These are phyloP conservation scores for Zonitis immaculata DNA, from an alignment of 2,888 invertebrate genomes.

Conservation along the genomic window DNA sequence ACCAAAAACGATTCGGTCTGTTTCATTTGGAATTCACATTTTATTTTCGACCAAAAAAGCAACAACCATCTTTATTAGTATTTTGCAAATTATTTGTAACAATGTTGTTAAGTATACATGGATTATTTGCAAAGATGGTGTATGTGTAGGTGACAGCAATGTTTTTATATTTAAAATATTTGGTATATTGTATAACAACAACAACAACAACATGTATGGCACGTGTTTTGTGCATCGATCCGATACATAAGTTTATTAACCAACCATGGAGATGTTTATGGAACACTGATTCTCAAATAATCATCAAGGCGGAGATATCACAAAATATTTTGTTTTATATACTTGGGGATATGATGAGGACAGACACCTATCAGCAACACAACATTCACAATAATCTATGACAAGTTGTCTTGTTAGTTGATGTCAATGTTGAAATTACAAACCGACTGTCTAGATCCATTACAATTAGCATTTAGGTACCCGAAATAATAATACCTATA, in stretches of 20 bases:
- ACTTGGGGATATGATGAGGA: neutral
- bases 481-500: too few species aligned
- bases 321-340: neutral
- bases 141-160: neutral
- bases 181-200: slow-evolving; percentile 1
- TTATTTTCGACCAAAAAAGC: neutral
- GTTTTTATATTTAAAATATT: neutral
- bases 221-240: slow-evolving; percentile 30
- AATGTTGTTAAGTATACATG: too few species aligned
- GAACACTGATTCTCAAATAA: slow-evolving; percentile 26
- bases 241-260: slow-evolving; percentile 28
- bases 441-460: neutral
- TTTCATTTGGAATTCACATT: neutral
- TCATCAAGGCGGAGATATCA: slow-evolving; percentile 26
- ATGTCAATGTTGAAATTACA: neutral
- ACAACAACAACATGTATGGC: slow-evolving; percentile 27
- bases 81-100: too few species aligned
- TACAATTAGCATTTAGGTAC: neutral
- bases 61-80: too few species aligned
- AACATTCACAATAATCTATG: neutral
- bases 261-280: slow-evolving; percentile 29
- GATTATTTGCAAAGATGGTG: neutral
- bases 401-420: neutral
- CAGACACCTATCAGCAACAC: neutral
- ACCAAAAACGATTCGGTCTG: neutral